Evolutionary conservation across 2,797 vertebrate species (phyloP), one percentile per base, ranked within the genome.

Genomic region (Myotis pilosus): DNA sequence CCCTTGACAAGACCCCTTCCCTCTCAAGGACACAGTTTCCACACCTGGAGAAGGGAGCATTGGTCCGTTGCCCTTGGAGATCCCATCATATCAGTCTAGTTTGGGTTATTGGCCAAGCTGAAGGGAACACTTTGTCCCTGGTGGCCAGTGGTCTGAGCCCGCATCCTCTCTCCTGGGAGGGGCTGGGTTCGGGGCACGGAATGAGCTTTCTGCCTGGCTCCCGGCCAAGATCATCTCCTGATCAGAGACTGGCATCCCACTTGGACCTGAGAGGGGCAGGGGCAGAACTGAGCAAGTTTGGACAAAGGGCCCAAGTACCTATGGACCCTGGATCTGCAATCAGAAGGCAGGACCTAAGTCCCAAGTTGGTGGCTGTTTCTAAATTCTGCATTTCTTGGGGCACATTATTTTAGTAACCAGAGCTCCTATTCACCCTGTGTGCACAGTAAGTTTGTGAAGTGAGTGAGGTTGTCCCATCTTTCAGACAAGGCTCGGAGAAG

Each of bases 11-110:
- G 17, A 33, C 33, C 72, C 28, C 69, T 57, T 19, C 36, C 47
- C 13, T 64, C 51, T 41, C 23, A 3, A 47, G 33, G 78, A 88
- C 44, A 87, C 55, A 12, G n/a, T 91, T 83, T 91, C 30, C 60
- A 20, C 36, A 66, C 36, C 53, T 79, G 72, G 78, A 60, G 57
- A 81, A 57, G 22, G 28, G 47, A 25, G 4, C 51, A 1, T 51
- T 25, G 16, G n/a, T n/a, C 20, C 20, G 2, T 2, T 38, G 84
- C 28, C 47, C 57, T 62, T 28, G 41, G 55, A n/a, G 3, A 23
- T 12, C 41, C 20, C 11, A 6, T 33, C 16, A 2, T 62, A 10
- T 36, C 49, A 41, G 38, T 78, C 49, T 72, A 49, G 66, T 53
- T 47, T 30, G 8, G 41, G n/a, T 38, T 38, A 79, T 25, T 72